phyloP scores from a whole-genome alignment of 2,113 vertebrate genomes.

The Alces alces region DNA sequence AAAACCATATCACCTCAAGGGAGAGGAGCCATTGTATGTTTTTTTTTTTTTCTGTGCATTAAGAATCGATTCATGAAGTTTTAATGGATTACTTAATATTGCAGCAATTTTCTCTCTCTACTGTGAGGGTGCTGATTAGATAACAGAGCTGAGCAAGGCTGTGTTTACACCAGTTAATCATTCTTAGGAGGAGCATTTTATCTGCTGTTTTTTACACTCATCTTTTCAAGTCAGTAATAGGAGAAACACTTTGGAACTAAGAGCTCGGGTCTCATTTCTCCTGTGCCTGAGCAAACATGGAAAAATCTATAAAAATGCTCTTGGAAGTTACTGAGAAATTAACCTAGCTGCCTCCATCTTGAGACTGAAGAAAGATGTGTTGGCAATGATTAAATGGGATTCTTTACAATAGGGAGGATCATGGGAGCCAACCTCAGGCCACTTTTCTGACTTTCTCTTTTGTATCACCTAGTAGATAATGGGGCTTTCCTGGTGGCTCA shows the following conservation, averaged over 20 bases:
- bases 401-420: not conserved
- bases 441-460: not conserved
- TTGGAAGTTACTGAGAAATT: slow-evolving; percentile 37
- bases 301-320: slow-evolving; percentile 62
- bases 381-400: not conserved
- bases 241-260: slow-evolving; percentile 32
- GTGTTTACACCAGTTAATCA: not conserved
- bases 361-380: slow-evolving; percentile 30
- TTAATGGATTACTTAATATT: slow-evolving; percentile 8
- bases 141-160: not conserved
- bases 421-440: not conserved
- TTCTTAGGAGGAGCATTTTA: slow-evolving; percentile 21
- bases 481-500: not conserved
- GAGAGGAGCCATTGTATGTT: not conserved
- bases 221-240: slow-evolving; percentile 69
- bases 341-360: not conserved
- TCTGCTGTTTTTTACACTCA: slow-evolving; percentile 45
- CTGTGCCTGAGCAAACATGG: slow-evolving; percentile 35
- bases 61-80: not conserved
- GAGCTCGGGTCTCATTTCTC: slow-evolving; percentile 66
- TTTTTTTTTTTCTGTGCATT: not conserved
- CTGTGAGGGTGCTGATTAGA: not conserved
- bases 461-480: not conserved
- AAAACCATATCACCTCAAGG: not conserved
- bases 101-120: not conserved